These are phyloP conservation scores for Conus ventricosus DNA, from an alignment of 1,140 invertebrate genomes.

Conservation along the genomic window DNA sequence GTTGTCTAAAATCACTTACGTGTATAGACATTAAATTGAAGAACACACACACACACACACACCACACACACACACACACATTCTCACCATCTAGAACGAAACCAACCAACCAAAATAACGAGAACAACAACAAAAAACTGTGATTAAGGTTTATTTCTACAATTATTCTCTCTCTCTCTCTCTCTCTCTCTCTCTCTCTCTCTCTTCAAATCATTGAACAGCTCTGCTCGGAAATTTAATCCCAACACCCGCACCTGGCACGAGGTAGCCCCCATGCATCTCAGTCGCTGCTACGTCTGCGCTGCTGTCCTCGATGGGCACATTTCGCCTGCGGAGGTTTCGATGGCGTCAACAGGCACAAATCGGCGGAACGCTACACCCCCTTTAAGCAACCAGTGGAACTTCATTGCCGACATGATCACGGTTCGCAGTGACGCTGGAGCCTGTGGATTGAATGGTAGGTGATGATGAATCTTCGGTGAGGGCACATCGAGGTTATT, in stretches of 20 bases:
- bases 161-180: no score
- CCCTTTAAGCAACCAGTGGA: slow-evolving; percentile 89
- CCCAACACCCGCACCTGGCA: slow-evolving; percentile 59
- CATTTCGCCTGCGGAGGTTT: slow-evolving; percentile 84
- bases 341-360: slow-evolving; percentile 90
- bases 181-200: no score
- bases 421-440: slow-evolving; percentile 85
- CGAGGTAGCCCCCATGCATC: slow-evolving; percentile 64
- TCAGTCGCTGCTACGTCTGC: slow-evolving; percentile 60
- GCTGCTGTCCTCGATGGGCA: slow-evolving; percentile 46
- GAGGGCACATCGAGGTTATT: neutral
- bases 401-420: slow-evolving; percentile 76
- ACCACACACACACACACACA: no score
- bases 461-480: neutral
- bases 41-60: no score
- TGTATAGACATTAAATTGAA: no score
- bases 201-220: neutral
- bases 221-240: slow-evolving; percentile 60
- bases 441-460: slow-evolving; percentile 78
- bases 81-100: no score
- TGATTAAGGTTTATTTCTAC: no score
- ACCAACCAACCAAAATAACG: no score
- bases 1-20: no score
- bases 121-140: no score
- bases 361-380: slow-evolving; percentile 89